These are phyloP conservation scores for Seriola dumerili DNA, from an alignment of 2,113 vertebrate species.

Conservation along the genomic window DNA sequence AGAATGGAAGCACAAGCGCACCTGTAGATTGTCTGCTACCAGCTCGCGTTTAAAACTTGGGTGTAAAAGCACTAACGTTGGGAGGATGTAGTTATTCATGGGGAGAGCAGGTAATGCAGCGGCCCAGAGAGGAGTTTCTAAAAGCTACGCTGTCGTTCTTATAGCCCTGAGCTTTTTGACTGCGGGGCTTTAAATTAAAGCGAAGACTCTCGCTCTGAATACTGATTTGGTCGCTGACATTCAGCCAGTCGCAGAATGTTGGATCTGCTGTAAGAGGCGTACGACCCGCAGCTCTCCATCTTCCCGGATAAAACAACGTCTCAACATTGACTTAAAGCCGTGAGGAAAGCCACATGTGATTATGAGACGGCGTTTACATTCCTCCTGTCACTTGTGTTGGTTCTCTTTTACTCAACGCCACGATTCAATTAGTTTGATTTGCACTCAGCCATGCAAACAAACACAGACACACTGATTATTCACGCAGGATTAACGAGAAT, in stretches of 20 bases:
- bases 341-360: neutral
- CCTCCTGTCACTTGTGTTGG: neutral
- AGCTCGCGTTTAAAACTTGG: neutral
- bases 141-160: neutral
- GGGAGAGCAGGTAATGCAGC: neutral
- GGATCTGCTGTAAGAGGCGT: neutral
- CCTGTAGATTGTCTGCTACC: neutral
- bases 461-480: neutral
- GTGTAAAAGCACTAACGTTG: neutral
- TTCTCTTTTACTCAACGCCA: too few species aligned
- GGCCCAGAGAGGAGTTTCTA: neutral
- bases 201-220: slow-evolving; percentile 24
- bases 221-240: slow-evolving; percentile 28
- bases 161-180: neutral
- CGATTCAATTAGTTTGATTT: slow-evolving; percentile 19
- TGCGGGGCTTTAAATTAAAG: neutral
- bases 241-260: slow-evolving; percentile 16
- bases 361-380: neutral
- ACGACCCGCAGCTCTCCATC: neutral
- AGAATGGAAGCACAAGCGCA: neutral
- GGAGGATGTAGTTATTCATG: neutral
- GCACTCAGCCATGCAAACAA: neutral
- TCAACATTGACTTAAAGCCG: neutral
- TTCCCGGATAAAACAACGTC: neutral
- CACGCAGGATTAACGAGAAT: neutral